Evolutionary conservation across 2,113 vertebrate species (phyloP).

Genomic region (Poicephalus meyeri): DNA sequence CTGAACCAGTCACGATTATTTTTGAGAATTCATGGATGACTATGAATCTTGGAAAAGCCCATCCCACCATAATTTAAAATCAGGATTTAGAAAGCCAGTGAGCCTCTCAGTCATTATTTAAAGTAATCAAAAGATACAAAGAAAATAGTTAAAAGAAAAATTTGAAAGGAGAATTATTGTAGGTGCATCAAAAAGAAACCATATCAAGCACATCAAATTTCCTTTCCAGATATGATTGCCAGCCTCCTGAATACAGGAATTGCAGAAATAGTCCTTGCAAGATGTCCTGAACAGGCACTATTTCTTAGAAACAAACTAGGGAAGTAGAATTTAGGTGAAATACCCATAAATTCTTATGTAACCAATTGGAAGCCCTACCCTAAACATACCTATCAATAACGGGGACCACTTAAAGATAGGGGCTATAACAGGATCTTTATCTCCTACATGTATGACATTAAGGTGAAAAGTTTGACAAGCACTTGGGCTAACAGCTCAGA

Average conservation of each 20-base stretch:
- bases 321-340: not conserved
- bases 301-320: not conserved
- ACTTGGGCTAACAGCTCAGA: not conserved
- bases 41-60: not conserved
- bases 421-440: not conserved
- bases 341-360: not conserved
- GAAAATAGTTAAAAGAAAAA: not conserved
- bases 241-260: not conserved
- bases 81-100: not conserved
- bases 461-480: not conserved
- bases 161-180: not conserved
- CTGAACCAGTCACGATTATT: not conserved
- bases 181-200: not conserved
- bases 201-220: not conserved
- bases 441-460: not conserved
- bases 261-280: not conserved
- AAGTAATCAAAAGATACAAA: not conserved
- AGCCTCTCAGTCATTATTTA: not conserved
- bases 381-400: not conserved
- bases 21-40: not conserved
- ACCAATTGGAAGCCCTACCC: not conserved
- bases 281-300: not conserved
- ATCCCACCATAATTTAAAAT: not conserved
- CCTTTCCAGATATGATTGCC: not conserved
- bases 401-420: not conserved